phyloP scores from a whole-genome alignment of 1,140 invertebrate species.

The Calephelis virginiensis region DNA sequence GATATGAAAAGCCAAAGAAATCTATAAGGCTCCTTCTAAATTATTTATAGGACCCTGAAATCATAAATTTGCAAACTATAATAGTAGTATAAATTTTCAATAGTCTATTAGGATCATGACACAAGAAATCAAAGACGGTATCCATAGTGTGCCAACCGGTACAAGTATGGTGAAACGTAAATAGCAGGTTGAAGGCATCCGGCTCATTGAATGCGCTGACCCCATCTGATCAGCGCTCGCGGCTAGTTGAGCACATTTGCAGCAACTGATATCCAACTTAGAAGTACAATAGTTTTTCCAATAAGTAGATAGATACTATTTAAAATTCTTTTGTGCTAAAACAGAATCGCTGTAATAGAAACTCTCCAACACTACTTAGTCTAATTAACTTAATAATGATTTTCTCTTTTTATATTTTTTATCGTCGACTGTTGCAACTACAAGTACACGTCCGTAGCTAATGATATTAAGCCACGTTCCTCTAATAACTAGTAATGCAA shows the following conservation, averaged over 20 bases:
- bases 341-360: too few species aligned
- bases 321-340: too few species aligned
- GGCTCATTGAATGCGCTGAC: slow-evolving; percentile 76
- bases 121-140: slow-evolving; percentile 58
- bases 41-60: neutral
- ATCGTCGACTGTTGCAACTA: too few species aligned
- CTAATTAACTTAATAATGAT: too few species aligned
- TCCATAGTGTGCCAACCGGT: slow-evolving; percentile 71
- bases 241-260: slow-evolving; percentile 58
- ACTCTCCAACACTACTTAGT: too few species aligned
- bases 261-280: slow-evolving; percentile 53
- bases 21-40: neutral
- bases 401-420: too few species aligned
- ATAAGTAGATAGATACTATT: too few species aligned
- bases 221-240: slow-evolving; percentile 69
- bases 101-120: slow-evolving; percentile 43
- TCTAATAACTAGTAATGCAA: too few species aligned
- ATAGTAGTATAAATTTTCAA: slow-evolving; percentile 27
- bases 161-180: slow-evolving; percentile 72
- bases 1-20: too few species aligned
- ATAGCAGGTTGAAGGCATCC: slow-evolving; percentile 74
- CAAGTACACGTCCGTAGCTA: too few species aligned
- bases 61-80: slow-evolving; percentile 15
- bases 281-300: slow-evolving; percentile 39
- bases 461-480: too few species aligned